These are phyloP conservation scores for Buphagus erythrorhynchus DNA, from an alignment of 2,797 vertebrate genomes.

Conservation along the genomic window DNA sequence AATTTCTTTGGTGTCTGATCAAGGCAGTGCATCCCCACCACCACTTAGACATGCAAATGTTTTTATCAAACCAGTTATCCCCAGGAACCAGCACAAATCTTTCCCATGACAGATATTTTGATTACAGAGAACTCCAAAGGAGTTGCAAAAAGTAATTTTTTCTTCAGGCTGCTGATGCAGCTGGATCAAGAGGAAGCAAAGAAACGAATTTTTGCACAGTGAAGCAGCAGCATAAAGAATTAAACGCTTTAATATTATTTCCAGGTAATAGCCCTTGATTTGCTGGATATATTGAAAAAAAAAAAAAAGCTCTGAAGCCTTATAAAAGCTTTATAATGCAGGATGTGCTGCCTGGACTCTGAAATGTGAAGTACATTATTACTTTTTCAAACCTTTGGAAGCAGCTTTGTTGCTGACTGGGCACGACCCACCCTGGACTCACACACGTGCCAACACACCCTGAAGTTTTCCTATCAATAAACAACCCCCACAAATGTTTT, in stretches of 20 bases:
- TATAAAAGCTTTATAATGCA: slow-evolving; percentile 4
- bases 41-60: not conserved
- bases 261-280: slow-evolving; percentile 29
- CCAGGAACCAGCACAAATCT: not conserved
- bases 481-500: slow-evolving; percentile 42
- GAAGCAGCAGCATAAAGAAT: slow-evolving; percentile 1
- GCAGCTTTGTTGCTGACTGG: not conserved
- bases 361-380: not conserved
- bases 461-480: slow-evolving; percentile 17
- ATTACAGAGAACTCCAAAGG: not conserved
- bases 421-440: not conserved
- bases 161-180: not conserved
- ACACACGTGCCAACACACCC: not conserved
- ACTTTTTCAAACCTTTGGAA: slow-evolving; percentile 47
- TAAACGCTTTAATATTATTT: slow-evolving; percentile 9
- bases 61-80: not conserved
- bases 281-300: not conserved
- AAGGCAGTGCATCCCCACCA: not conserved
- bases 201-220: not conserved
- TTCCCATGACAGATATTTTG: not conserved
- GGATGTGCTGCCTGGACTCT: not conserved
- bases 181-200: not conserved
- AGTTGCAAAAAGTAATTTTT: not conserved
- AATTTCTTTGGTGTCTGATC: not conserved
- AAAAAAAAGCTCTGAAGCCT: not conserved